Percentiles rank a stretch among this genome's conserved stretches.
Conservation (phyloP, 2,113 vertebrate genomes). For the Gopherus flavomarginatus region DNA sequence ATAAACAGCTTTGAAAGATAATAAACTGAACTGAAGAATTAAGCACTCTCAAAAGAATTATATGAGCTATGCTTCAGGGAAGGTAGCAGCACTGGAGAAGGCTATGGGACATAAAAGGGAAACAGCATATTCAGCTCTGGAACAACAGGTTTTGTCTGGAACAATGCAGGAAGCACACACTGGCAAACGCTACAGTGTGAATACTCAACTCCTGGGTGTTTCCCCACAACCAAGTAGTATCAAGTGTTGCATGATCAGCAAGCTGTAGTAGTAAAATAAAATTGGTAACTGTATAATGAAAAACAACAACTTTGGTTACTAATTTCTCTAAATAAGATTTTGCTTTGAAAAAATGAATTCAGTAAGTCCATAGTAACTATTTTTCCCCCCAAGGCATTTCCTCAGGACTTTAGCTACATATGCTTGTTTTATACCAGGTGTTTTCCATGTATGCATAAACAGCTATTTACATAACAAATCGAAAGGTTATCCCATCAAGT, state of each 20-base stretch:
- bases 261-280: background rate
- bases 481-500: background rate
- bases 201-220: background rate
- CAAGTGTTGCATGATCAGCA: background rate
- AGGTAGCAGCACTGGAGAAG: background rate
- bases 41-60: background rate
- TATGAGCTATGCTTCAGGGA: background rate
- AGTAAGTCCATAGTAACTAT: background rate
- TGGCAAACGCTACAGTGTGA: background rate
- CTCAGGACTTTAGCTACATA: background rate
- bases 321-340: background rate
- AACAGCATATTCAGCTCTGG: background rate
- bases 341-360: background rate
- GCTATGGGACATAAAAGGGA: background rate
- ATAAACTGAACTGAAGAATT: background rate
- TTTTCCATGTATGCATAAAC: background rate
- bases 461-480: background rate
- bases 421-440: background rate
- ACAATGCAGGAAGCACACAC: fast-evolving
- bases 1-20: background rate
- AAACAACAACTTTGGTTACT: background rate
- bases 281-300: background rate
- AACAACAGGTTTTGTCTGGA: background rate
- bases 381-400: background rate
- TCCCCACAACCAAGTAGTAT: background rate